Conservation (phyloP, 2,113 vertebrate genomes). For the Ramphastos sulfuratus region DNA sequence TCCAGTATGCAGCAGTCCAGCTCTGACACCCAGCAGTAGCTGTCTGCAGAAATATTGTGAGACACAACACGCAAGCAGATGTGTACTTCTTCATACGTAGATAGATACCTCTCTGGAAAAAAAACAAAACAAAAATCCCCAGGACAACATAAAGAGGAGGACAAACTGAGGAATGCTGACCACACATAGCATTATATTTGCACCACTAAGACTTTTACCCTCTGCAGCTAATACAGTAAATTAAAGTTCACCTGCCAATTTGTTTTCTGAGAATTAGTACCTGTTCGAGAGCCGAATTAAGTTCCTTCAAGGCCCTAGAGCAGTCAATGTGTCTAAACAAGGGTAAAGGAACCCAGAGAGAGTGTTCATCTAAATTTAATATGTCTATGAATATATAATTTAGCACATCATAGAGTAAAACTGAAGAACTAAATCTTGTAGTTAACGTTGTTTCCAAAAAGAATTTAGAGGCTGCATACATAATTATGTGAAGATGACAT, state of each 20-base stretch:
- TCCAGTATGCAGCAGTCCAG: not conserved
- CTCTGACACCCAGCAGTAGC: not conserved
- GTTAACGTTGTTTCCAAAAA: slow-evolving; percentile 4
- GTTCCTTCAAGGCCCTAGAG: not conserved
- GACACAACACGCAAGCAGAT: not conserved
- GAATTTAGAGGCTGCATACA: not conserved
- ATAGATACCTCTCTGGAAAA: not conserved
- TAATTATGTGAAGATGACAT: not conserved
- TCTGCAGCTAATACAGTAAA: not conserved
- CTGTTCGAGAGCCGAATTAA: slow-evolving; percentile 16
- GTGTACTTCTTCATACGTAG: not conserved
- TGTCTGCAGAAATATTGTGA: not conserved
- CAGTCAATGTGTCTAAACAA: not conserved
- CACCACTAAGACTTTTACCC: not conserved
- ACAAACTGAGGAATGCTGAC: not conserved
- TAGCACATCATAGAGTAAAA: slow-evolving; percentile 5
- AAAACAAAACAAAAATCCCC: too few relatives aligned
- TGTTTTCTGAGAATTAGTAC: not conserved
- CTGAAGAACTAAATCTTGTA: slow-evolving; percentile 14
- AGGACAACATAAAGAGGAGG: not conserved
- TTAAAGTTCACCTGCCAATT: not conserved
- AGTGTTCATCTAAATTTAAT: slow-evolving; percentile 58
- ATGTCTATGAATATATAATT: slow-evolving; percentile 52
- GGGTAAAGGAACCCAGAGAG: not conserved
- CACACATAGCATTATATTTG: not conserved